phyloP scores from a whole-genome alignment of 2,113 vertebrate species.

The Anseranas semipalmata region DNA sequence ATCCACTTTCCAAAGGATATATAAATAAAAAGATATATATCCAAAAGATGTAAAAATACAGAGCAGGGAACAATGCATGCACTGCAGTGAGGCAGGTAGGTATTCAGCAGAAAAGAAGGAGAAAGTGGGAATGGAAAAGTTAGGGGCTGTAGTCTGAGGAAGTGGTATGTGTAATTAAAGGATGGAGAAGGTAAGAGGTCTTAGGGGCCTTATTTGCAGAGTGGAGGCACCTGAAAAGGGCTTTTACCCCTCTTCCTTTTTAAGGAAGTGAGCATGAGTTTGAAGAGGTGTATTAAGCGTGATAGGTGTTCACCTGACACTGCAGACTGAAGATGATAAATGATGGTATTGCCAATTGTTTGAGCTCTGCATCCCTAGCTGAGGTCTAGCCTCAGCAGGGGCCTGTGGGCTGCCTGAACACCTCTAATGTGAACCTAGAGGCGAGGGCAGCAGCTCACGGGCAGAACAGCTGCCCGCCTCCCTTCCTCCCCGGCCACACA shows the following conservation, averaged over 20 bases:
- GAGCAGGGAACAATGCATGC: not conserved
- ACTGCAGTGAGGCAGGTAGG: not conserved
- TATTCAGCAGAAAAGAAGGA: not conserved
- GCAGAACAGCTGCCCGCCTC: not conserved
- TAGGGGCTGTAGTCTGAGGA: not conserved
- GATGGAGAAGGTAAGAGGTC: not conserved
- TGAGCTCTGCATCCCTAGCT: not conserved
- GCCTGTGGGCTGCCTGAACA: not conserved
- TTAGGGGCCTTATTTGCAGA: not conserved
- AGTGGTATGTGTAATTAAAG: not conserved
- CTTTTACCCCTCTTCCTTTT: not conserved
- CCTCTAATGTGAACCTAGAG: not conserved
- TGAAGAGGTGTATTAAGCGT: not conserved
- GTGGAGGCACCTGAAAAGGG: not conserved
- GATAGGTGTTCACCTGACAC: not conserved
- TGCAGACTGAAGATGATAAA: not conserved
- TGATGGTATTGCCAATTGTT: not conserved
- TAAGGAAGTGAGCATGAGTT: not conserved
- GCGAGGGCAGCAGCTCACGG: not conserved
- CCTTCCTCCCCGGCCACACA: accelerated
- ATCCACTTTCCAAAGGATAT: not conserved
- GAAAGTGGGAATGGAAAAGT: not conserved
- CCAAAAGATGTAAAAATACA: not conserved
- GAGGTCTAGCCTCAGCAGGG: not conserved
- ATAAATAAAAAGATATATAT: no score